These are phyloP conservation scores for Brachionus rotundiformis DNA, from an alignment of 1,140 invertebrate species.

Conservation along the genomic window DNA sequence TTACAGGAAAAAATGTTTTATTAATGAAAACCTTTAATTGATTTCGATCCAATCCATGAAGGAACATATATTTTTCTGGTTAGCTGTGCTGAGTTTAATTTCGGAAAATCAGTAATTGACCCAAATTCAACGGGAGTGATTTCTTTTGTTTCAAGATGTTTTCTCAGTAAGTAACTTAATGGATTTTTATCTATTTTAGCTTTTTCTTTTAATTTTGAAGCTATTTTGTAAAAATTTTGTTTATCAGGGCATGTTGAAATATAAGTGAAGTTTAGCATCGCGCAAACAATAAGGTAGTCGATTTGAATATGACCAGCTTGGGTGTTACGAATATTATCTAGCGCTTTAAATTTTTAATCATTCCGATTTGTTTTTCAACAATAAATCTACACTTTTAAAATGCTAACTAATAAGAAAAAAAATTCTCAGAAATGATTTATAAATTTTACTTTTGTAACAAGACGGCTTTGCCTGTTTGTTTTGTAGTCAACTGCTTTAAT, in stretches of 20 bases:
- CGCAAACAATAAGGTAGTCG: not conserved
- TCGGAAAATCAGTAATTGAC: slow-evolving; percentile 33
- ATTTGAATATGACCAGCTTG: slow-evolving; percentile 40
- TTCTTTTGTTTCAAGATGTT: slow-evolving; percentile 38
- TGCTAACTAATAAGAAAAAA: slow-evolving; percentile 5
- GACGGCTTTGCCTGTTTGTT: not conserved
- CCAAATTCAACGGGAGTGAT: slow-evolving; percentile 3
- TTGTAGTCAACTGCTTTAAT: slow-evolving; percentile 5
- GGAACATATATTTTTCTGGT: slow-evolving; percentile 26
- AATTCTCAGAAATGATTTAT: slow-evolving; percentile 18
- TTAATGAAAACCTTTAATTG: not conserved
- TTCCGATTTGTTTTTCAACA: slow-evolving; percentile 14
- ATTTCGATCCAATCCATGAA: slow-evolving; percentile 25
- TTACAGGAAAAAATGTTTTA: slow-evolving; percentile 30
- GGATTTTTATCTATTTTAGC: slow-evolving; percentile 5
- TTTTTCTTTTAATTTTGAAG: slow-evolving; percentile 32
- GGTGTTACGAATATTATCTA: slow-evolving; percentile 30
- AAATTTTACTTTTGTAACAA: slow-evolving; percentile 20
- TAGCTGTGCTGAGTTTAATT: slow-evolving; percentile 6
- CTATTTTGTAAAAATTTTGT: slow-evolving; percentile 7
- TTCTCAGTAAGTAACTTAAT: slow-evolving; percentile 12
- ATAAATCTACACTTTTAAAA: slow-evolving; percentile 31
- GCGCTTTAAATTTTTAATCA: slow-evolving; percentile 3
- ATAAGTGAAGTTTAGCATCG: slow-evolving; percentile 32
- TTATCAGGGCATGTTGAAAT: slow-evolving; percentile 11